phyloP scores from a whole-genome alignment of 2,113 vertebrate species.

The Daboia siamensis region DNA sequence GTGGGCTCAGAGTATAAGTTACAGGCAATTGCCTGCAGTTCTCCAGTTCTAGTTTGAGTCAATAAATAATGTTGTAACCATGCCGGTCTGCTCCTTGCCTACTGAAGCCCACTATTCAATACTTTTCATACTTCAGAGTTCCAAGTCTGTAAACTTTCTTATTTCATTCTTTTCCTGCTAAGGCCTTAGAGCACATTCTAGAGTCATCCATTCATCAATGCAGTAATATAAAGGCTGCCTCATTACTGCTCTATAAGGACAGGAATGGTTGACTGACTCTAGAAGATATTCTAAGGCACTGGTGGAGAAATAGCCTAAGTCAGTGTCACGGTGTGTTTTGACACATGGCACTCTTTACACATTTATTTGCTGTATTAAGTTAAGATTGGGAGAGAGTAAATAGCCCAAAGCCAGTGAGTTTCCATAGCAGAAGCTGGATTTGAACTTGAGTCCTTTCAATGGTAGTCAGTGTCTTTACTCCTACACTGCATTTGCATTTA shows the following conservation, averaged over 20 bases:
- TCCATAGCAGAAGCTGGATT: background rate
- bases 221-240: background rate
- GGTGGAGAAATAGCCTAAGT: background rate
- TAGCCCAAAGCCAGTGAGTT: background rate
- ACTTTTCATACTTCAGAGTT: background rate
- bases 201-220: background rate
- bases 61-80: no score
- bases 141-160: background rate
- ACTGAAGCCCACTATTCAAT: no score
- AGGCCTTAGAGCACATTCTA: background rate
- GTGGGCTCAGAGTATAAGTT: no score
- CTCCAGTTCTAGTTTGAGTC: no score
- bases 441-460: background rate
- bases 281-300: background rate
- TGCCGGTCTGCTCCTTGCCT: no score
- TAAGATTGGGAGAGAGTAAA: background rate
- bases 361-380: background rate
- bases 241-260: background rate
- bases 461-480: background rate
- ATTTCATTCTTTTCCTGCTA: background rate
- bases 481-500: background rate
- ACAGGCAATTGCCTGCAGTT: no score
- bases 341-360: background rate
- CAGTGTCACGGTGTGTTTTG: background rate
- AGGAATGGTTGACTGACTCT: background rate